Evolutionary conservation across 2,797 vertebrate genomes (phyloP).

Genomic region (Tragelaphus eurycerus): DNA sequence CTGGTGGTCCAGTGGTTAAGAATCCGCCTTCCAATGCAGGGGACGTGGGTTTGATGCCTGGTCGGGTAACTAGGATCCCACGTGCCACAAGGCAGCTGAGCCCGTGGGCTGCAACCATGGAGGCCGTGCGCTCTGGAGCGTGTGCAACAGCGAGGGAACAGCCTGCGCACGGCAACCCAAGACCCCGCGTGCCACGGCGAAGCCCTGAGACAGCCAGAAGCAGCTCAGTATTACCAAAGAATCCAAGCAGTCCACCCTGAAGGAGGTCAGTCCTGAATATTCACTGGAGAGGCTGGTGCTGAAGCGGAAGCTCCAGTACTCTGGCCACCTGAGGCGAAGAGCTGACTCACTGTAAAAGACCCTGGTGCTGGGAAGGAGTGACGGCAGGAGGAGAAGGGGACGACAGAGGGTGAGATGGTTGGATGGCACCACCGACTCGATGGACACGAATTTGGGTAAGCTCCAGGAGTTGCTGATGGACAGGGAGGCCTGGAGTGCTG

Average conservation of each 20-base stretch:
- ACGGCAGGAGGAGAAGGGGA: neutral
- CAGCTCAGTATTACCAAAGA: neutral
- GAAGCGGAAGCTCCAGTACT: neutral
- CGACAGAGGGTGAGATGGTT: neutral
- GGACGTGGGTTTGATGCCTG: neutral
- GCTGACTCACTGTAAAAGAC: neutral
- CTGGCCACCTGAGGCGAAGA: neutral
- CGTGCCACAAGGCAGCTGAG: neutral
- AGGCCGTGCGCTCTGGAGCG: neutral
- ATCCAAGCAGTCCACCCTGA: neutral
- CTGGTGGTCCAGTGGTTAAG: neutral
- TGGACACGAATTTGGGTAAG: neutral
- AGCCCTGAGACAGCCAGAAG: neutral
- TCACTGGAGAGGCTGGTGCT: neutral
- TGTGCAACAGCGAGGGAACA: neutral
- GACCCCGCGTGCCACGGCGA: accelerated
- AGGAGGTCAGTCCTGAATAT: neutral
- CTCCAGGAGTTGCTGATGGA: neutral
- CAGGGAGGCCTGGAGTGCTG: neutral
- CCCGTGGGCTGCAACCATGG: neutral
- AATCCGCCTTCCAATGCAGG: neutral
- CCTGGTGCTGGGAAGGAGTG: neutral
- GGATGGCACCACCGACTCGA: neutral
- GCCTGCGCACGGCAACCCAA: accelerated
- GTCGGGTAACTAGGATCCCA: neutral